phyloP scores from a whole-genome alignment of 2,888 invertebrate species.

The Trichopoda pennipes region DNA sequence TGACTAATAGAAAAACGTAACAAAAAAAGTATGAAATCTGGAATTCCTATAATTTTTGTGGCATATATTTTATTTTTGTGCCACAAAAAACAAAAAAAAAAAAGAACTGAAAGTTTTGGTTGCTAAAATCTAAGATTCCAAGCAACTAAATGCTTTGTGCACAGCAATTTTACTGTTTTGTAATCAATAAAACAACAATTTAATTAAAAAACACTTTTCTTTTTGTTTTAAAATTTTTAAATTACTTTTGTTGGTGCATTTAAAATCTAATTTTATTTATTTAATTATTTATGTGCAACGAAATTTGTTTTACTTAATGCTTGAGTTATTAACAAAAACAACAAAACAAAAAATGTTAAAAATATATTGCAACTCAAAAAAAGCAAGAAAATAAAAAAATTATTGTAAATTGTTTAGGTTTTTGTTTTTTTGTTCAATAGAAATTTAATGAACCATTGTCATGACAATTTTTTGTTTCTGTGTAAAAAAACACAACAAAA shows the following conservation, averaged over 20 bases:
- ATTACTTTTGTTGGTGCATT: neutral
- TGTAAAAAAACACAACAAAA: neutral
- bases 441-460: conserved; percentile 68
- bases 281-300: conserved; percentile 3
- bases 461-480: conserved; percentile 44
- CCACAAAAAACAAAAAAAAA: too few relatives aligned
- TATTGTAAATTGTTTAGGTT: conserved; percentile 30
- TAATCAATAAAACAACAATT: too few relatives aligned
- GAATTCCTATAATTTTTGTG: too few relatives aligned
- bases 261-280: neutral
- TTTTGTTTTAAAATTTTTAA: too few relatives aligned
- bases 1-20: too few relatives aligned
- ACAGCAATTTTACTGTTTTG: too few relatives aligned
- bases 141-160: too few relatives aligned
- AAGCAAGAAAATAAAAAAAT: neutral
- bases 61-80: too few relatives aligned
- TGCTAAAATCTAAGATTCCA: too few relatives aligned
- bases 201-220: too few relatives aligned
- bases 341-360: neutral
- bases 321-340: conserved; percentile 48
- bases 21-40: too few relatives aligned
- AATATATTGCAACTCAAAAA: conserved; percentile 15
- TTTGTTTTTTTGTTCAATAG: conserved; percentile 16
- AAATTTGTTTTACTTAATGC: conserved; percentile 44
- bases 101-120: too few relatives aligned